Percentiles rank a stretch among this genome's conserved stretches.
Conservation (phyloP, 2,888 invertebrate species). For the Alloscopus bannaensis region DNA sequence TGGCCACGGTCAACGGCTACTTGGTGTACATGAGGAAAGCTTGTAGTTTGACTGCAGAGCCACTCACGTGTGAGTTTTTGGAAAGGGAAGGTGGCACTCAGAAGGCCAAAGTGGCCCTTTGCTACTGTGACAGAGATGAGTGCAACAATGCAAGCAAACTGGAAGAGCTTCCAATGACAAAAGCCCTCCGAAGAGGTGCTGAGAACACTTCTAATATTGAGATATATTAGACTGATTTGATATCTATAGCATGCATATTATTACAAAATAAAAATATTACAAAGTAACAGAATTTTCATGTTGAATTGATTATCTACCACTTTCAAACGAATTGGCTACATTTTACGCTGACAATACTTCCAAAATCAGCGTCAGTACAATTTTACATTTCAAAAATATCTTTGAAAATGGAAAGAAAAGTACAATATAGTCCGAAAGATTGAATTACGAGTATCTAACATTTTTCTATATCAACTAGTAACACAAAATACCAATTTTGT, state of each 20-base stretch:
- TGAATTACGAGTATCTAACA: background rate
- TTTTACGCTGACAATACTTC: too few relatives aligned
- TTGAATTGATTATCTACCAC: background rate
- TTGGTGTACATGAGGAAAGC: too few relatives aligned
- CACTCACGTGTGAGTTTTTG: background rate
- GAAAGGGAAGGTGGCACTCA: background rate
- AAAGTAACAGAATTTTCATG: background rate
- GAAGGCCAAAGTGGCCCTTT: background rate
- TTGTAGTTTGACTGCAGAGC: too few relatives aligned
- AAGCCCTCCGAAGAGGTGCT: background rate
- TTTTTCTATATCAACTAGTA: background rate
- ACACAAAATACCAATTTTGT: background rate
- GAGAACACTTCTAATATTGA: background rate
- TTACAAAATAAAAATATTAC: background rate
- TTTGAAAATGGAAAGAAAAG: too few relatives aligned
- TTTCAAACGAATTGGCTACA: too few relatives aligned
- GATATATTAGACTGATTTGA: background rate
- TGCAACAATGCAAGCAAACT: background rate
- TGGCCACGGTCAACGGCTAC: too few relatives aligned
- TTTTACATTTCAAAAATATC: background rate
- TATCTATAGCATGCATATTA: background rate
- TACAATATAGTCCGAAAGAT: too few relatives aligned
- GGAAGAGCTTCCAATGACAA: background rate
- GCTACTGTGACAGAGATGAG: constrained; percentile 3
- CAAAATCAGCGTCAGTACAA: too few relatives aligned